Base-by-base conservation (phyloP, 2,888 invertebrate genomes). In the Seira ritae region DNA sequence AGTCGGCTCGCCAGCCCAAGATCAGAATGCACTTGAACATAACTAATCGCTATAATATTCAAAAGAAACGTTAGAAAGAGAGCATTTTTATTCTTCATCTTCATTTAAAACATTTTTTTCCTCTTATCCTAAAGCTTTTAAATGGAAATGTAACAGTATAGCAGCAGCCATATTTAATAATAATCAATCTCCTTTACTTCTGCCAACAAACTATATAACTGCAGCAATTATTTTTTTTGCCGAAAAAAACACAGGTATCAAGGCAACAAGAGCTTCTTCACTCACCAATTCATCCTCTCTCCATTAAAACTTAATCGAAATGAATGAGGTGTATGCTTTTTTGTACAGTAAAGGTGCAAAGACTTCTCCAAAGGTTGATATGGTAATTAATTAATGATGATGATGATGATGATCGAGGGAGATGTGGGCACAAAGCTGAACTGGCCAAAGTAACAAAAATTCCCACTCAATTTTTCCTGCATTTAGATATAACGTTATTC, bases 401-500 rank as follows among this genome's bases (percentile, higher is more conserved):
- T 79, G 70, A 80, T 80, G 23, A 60, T 73, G 55, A 67, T 42
- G 77, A 81, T 67, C 19, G n/a, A n/a, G n/a, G n/a, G n/a, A n/a
- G n/a, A n/a, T n/a, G n/a, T n/a, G n/a, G n/a, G n/a, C n/a, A n/a
- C n/a, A n/a, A n/a, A n/a, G n/a, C n/a, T n/a, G n/a, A n/a, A n/a
- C n/a, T n/a, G n/a, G n/a, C n/a, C n/a, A n/a, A n/a, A n/a, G n/a
- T n/a, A n/a, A n/a, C n/a, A n/a, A n/a, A n/a, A n/a, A n/a, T n/a
- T n/a, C n/a, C n/a, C n/a, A n/a, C n/a, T n/a, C n/a, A n/a, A n/a
- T n/a, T n/a, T n/a, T n/a, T n/a, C n/a, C n/a, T n/a, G n/a, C n/a
- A n/a, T n/a, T n/a, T n/a, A n/a, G n/a, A n/a, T 74, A 79, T 71
- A 75, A 84, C 75, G 84, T 71, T 75, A 80, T 79, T 71, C 6